Base-by-base conservation (phyloP, 1,140 invertebrate species). In the Caerostris extrusa region DNA sequence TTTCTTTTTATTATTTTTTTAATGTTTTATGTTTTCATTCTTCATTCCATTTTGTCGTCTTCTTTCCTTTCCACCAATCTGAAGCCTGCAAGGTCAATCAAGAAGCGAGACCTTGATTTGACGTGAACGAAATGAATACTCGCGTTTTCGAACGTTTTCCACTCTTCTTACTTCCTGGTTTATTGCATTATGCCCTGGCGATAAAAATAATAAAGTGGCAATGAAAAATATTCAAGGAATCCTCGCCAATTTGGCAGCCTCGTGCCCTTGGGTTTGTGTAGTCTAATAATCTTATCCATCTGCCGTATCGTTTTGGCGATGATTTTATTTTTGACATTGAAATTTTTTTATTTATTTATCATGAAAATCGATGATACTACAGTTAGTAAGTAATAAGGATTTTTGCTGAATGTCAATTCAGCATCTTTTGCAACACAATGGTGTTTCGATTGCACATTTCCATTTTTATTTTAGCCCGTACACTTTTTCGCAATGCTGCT, bases 151-250 rank as follows among this genome's bases (percentile, higher is more conserved):
- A 83, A 50, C 58, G n/a, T 86, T 58, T 88, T 61, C 34, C 81
- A 58, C 69, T 81, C 55, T 61, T 91, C 58, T 71, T 71, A 93
- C 91, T 93, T 93, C 91, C 91, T 93, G 91, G 91, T 93, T 93
- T 92, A 88, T 88, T 88, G 86, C 83, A 85, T 85, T 85, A 85
- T 85, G 55, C 57, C 34, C 55, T 85, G 57, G 83, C 83, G 83
- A 85, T 85, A 85, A 58, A 56, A 58, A 85, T 85, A 57, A 85
- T 85, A 57, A 50, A 14, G 55, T 85, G 83, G 83, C 83, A 85
- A 85, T 85, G 83, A 60, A 57, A 60, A 34, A n/a, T 34, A 58
- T 85, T 85, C 83, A 34, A 50, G n/a, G 57, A 85, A 85, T 85
- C 57, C 71, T 77, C 71, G 71, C 71, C 71, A 77, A 77, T 5